Evolutionary conservation across 2,797 vertebrate species (phyloP).

Genomic region (Fistularia commersonii): DNA sequence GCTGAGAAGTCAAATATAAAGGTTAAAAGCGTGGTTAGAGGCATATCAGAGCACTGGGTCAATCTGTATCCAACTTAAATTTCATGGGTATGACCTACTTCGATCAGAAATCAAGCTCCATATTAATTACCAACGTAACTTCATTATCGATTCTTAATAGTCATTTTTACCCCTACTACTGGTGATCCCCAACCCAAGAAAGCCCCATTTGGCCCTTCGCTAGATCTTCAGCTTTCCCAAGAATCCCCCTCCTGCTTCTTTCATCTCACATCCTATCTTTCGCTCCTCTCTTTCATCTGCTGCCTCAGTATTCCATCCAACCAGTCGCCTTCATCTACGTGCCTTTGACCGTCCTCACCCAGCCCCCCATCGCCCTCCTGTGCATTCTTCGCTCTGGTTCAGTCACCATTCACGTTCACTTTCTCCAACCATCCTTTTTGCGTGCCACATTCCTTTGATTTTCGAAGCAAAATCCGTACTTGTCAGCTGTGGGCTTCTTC

Average conservation of each 20-base stretch:
- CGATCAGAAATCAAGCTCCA: background rate
- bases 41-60: slow-evolving; percentile 15
- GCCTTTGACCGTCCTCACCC: slow-evolving; percentile 5
- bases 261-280: slow-evolving; percentile 33
- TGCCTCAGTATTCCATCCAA: slow-evolving; percentile 31
- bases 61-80: background rate
- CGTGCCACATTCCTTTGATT: background rate
- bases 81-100: slow-evolving; percentile 2
- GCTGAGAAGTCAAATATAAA: slow-evolving; percentile 17
- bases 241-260: slow-evolving; percentile 35
- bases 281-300: slow-evolving; percentile 38
- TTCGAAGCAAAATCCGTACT: background rate
- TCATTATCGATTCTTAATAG: background rate
- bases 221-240: slow-evolving; percentile 24
- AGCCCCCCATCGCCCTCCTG: slow-evolving; percentile 4
- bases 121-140: no score
- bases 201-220: slow-evolving; percentile 8
- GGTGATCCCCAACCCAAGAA: slow-evolving; percentile 11
- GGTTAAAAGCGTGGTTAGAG: background rate
- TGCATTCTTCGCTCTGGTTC: slow-evolving; percentile 6
- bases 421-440: background rate
- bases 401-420: slow-evolving; percentile 8
- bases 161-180: slow-evolving; percentile 2
- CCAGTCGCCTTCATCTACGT: slow-evolving; percentile 19
- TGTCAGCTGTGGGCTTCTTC: background rate